A percentile compares a stretch with the other conserved stretches of the same genome.
These are phyloP conservation scores for Metellina segmentata DNA, from an alignment of 2,888 invertebrate genomes.

Conservation along the genomic window DNA sequence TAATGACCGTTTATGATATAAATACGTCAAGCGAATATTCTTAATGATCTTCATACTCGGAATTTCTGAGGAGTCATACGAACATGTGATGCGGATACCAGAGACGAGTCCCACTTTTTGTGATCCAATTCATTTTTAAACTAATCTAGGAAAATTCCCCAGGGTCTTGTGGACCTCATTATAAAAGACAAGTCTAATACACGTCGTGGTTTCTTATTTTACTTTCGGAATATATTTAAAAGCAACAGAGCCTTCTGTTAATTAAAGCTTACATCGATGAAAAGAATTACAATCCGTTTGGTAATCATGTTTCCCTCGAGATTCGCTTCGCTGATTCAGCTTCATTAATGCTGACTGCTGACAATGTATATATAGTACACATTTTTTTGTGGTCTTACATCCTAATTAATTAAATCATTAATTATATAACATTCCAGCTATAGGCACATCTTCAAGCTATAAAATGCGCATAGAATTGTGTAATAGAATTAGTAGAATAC, in stretches of 20 bases:
- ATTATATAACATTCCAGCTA: neutral
- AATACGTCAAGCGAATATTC: too few relatives aligned
- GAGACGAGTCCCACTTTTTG: neutral
- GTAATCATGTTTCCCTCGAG: conserved; percentile 15
- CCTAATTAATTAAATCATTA: neutral
- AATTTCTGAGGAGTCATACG: too few relatives aligned
- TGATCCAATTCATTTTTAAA: neutral
- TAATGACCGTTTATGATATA: too few relatives aligned
- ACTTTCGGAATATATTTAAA: conserved; percentile 26
- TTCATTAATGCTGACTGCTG: conserved; percentile 32
- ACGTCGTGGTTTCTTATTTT: conserved; percentile 44
- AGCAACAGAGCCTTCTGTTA: conserved; percentile 19
- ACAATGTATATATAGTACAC: neutral
- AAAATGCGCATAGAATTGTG: too few relatives aligned
- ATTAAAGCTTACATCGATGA: conserved; percentile 40
- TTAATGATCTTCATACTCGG: too few relatives aligned
- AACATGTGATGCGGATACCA: neutral
- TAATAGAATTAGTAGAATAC: too few relatives aligned
- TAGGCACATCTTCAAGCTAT: neutral
- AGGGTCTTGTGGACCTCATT: conserved; percentile 20
- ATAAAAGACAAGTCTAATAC: conserved; percentile 36
- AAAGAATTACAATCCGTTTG: conserved; percentile 6
- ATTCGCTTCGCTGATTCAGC: conserved; percentile 6
- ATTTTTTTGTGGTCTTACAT: neutral
- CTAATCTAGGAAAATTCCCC: conserved; percentile 19